A percentile compares a stretch with the other conserved stretches of the same genome.
Conservation (phyloP, 2,113 vertebrate genomes). For the Mola mola region DNA sequence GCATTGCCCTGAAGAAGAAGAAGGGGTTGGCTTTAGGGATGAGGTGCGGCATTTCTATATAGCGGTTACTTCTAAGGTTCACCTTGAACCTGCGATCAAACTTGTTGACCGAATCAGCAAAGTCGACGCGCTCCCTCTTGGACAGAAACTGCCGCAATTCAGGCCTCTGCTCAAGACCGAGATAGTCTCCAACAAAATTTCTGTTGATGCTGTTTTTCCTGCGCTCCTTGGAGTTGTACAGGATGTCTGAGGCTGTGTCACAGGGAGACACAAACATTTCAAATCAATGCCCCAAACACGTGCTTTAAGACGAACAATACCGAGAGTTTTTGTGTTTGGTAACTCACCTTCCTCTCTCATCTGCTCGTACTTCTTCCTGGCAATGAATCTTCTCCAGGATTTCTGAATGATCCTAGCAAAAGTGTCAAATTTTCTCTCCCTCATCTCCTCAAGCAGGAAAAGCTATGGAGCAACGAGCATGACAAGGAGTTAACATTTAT, state of each 20-base stretch:
- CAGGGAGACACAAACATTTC: slow-evolving; percentile 10
- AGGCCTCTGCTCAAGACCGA: slow-evolving; percentile 93
- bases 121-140: slow-evolving; percentile 92
- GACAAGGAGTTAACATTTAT: not conserved
- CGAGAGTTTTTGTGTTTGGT: not conserved
- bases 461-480: slow-evolving; percentile 86
- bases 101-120: slow-evolving; percentile 92
- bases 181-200: slow-evolving; percentile 97
- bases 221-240: slow-evolving; percentile 94
- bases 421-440: slow-evolving; percentile 94
- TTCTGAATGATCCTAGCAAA: slow-evolving; percentile 95
- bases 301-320: rapidly evolving
- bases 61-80: not conserved
- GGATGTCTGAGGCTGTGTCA: slow-evolving; percentile 90
- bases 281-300: not conserved
- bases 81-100: slow-evolving; percentile 98
- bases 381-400: slow-evolving; percentile 90
- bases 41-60: not conserved
- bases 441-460: slow-evolving; percentile 96
- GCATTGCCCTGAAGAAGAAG: slow-evolving; percentile 26
- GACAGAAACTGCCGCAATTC: slow-evolving; percentile 93
- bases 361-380: slow-evolving; percentile 91
- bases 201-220: slow-evolving; percentile 96
- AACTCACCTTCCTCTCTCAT: slow-evolving; percentile 95
- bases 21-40: not conserved